Percentiles rank a stretch among this genome's conserved stretches.
Evolutionary conservation across 2,113 vertebrate genomes (phyloP).

Genomic region (Psephotus haematonotus): DNA sequence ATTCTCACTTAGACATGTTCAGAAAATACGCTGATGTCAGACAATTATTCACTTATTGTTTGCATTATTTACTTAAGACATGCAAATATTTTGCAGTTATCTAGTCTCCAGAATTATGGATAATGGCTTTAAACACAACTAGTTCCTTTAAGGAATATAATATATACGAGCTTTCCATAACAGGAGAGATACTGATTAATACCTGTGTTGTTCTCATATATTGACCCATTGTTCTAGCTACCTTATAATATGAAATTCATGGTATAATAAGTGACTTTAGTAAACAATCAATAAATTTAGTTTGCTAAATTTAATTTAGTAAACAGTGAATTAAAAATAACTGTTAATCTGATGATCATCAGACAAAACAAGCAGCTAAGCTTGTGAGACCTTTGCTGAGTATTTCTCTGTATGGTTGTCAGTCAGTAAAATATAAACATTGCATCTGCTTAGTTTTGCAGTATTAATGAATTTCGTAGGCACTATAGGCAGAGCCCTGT

Average conservation of each 20-base stretch:
- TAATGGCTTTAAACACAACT: background rate
- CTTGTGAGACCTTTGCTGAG: background rate
- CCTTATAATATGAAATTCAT: background rate
- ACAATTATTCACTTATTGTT: background rate
- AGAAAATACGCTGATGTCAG: background rate
- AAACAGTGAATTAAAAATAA: background rate
- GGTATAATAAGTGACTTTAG: background rate
- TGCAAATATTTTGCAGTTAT: background rate
- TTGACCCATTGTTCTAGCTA: background rate
- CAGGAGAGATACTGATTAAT: background rate
- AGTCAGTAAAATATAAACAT: background rate
- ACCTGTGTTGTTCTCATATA: accelerated
- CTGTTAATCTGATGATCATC: background rate
- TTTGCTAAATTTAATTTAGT: background rate
- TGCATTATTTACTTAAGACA: background rate
- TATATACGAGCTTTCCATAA: background rate
- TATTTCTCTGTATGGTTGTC: background rate
- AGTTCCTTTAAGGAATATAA: background rate
- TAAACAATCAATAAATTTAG: background rate
- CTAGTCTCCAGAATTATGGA: background rate
- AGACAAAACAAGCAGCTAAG: background rate
- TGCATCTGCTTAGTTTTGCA: background rate
- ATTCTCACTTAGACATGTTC: background rate
- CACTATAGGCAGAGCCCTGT: background rate
- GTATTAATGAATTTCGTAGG: background rate